Conservation (phyloP, 2,888 invertebrate species). For the Idaea biselata region DNA sequence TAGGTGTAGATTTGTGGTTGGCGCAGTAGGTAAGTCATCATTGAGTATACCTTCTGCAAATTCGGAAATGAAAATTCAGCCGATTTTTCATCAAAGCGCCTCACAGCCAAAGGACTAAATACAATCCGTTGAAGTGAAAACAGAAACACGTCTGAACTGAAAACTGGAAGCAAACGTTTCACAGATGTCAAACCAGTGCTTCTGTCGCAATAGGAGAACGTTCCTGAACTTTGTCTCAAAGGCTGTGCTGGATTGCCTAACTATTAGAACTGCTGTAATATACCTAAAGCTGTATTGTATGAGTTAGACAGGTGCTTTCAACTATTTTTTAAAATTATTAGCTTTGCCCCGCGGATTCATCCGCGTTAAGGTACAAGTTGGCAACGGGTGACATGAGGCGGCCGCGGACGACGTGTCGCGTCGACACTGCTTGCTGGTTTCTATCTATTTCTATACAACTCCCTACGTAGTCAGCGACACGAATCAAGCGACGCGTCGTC, state of each 20-base stretch:
- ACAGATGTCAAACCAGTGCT: not conserved
- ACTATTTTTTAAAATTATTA: not conserved
- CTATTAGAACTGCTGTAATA: not conserved
- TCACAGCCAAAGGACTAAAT: not conserved
- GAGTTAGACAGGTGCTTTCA: not conserved
- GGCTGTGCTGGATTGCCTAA: not conserved
- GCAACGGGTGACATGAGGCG: too few species aligned
- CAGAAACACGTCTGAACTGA: not conserved
- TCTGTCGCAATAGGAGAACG: not conserved
- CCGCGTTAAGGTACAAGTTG: too few species aligned
- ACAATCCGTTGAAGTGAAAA: not conserved
- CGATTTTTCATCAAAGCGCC: too few species aligned
- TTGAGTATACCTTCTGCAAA: too few species aligned
- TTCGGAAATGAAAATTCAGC: too few species aligned
- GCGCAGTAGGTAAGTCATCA: too few species aligned
- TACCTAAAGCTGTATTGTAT: not conserved
- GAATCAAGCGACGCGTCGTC: too few species aligned
- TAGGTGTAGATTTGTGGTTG: too few species aligned
- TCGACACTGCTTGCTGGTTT: too few species aligned
- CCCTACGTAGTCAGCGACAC: too few species aligned
- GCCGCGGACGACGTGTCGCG: too few species aligned
- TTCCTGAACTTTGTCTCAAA: not conserved
- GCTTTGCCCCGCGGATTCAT: not conserved
- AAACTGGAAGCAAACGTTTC: not conserved
- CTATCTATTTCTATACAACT: too few species aligned